Percentiles rank a stretch among this genome's conserved stretches.
Evolutionary conservation across 2,113 vertebrate genomes (phyloP).

Genomic region (Symphodus melops): DNA sequence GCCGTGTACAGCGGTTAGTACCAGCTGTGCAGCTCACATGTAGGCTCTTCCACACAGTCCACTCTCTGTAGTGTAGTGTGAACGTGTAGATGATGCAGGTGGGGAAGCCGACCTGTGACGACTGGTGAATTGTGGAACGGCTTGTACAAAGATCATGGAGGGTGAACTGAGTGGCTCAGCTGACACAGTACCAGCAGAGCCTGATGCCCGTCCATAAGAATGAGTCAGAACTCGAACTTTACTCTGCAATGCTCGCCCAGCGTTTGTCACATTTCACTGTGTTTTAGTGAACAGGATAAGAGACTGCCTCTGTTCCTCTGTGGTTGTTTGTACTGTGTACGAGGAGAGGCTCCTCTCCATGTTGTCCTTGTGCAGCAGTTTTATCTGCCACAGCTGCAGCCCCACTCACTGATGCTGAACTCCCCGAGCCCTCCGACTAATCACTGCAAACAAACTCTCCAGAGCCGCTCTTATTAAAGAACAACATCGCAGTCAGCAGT

Average conservation of each 20-base stretch:
- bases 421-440: conserved; percentile 38
- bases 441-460: conserved; percentile 56
- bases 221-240: no score
- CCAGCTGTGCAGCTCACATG: no score
- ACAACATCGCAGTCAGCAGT: conserved; percentile 37
- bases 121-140: background rate
- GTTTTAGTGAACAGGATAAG: background rate
- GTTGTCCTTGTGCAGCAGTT: conserved; percentile 5
- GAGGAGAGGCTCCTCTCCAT: background rate
- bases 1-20: no score
- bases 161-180: background rate
- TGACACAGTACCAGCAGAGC: background rate
- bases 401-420: conserved; percentile 35
- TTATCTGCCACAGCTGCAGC: background rate
- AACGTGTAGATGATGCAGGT: background rate
- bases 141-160: background rate
- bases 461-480: conserved; percentile 59
- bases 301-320: background rate
- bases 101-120: background rate
- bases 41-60: background rate
- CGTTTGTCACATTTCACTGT: no score
- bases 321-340: background rate
- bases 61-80: background rate
- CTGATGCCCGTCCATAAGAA: no score
- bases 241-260: no score